phyloP scores from a whole-genome alignment of 2,888 invertebrate species.

The Acheta domesticus region DNA sequence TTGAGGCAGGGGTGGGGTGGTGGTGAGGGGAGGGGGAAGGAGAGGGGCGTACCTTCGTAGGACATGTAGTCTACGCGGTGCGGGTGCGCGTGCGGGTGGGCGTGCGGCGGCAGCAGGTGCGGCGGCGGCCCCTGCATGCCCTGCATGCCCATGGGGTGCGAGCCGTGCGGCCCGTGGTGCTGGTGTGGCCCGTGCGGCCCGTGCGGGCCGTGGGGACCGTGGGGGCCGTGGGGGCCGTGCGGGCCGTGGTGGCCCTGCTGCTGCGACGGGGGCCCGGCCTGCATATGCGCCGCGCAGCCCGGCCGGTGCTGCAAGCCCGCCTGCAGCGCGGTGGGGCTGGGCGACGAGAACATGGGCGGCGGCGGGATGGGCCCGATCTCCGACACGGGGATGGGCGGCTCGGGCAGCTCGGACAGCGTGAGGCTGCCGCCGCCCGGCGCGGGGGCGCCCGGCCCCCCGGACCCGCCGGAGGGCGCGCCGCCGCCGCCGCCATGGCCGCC shows the following conservation, averaged over 20 bases:
- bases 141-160: not conserved
- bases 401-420: conserved; percentile 81
- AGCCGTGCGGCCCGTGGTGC: too few relatives aligned
- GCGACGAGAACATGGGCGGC: conserved; percentile 86
- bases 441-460: not conserved
- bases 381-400: conserved; percentile 86
- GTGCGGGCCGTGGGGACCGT: too few relatives aligned
- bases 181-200: too few relatives aligned
- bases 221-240: too few relatives aligned
- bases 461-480: not conserved
- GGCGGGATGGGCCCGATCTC: conserved; percentile 92
- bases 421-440: conserved; percentile 45
- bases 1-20: too few relatives aligned
- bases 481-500: not conserved
- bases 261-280: not conserved
- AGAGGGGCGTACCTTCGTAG: not conserved
- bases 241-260: not conserved
- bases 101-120: not conserved
- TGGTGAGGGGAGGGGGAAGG: too few relatives aligned
- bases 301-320: not conserved
- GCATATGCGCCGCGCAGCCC: not conserved
- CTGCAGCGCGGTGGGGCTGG: conserved; percentile 37
- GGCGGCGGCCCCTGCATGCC: not conserved
- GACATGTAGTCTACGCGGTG: not conserved
- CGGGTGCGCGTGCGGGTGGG: not conserved